Evolutionary conservation across 2,888 invertebrate genomes (phyloP).

Genomic region (Chloroclysta siterata): DNA sequence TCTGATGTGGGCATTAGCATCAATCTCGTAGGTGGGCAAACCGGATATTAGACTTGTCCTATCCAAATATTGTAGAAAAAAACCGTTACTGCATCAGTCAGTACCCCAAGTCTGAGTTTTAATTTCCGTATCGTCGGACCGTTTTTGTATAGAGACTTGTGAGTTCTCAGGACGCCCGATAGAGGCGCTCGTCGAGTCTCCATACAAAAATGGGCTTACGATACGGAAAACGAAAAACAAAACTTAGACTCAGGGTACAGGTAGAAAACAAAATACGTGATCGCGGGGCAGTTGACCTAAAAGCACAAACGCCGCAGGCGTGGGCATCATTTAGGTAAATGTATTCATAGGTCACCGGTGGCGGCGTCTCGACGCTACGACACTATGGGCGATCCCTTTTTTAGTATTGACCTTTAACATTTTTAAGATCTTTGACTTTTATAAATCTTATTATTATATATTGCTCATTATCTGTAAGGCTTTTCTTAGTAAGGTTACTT

Average conservation of each 20-base stretch:
- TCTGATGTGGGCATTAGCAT: background rate
- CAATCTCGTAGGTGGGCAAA: background rate
- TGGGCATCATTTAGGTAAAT: constrained; percentile 39
- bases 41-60: background rate
- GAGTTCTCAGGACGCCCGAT: too few relatives aligned
- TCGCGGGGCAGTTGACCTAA: constrained; percentile 50
- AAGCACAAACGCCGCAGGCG: constrained; percentile 35
- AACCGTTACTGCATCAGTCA: background rate
- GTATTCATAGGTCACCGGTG: constrained; percentile 51
- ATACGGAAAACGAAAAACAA: too few relatives aligned
- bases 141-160: too few relatives aligned
- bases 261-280: constrained; percentile 9
- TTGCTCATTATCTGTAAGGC: too few relatives aligned
- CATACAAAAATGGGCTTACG: too few relatives aligned
- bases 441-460: background rate
- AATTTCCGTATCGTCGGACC: too few relatives aligned
- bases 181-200: too few relatives aligned
- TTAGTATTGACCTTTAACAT: constrained; percentile 17
- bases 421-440: constrained; percentile 23
- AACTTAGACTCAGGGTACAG: too few relatives aligned
- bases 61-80: background rate
- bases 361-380: constrained; percentile 1
- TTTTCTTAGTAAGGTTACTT: too few relatives aligned
- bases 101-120: too few relatives aligned
- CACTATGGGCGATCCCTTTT: constrained; percentile 11